Conservation (phyloP, 2,888 invertebrate genomes). For the Caenorhabditis auriculariae region DNA sequence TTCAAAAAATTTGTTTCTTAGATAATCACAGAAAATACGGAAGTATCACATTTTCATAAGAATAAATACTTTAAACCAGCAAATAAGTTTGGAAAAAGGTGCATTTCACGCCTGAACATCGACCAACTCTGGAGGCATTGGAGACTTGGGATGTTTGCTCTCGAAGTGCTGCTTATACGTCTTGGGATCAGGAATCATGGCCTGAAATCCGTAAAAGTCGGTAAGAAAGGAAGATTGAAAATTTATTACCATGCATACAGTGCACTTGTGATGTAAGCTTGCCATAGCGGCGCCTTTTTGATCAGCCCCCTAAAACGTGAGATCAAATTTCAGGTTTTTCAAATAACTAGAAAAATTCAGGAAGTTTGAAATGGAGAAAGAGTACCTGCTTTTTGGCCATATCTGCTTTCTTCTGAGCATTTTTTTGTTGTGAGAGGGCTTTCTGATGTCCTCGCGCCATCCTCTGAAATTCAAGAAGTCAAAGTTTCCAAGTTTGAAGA, state of each 20-base stretch:
- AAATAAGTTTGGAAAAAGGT: no score
- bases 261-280: constrained; percentile 86
- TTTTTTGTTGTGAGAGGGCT: constrained; percentile 79
- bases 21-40: no score
- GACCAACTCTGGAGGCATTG: constrained; percentile 76
- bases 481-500: no score
- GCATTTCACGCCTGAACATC: constrained; percentile 60
- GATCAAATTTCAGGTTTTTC: constrained; percentile 41
- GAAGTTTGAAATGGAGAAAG: background rate
- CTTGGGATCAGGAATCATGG: constrained; percentile 94
- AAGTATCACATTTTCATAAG: no score
- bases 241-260: constrained; percentile 72
- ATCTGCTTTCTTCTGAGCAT: constrained; percentile 28
- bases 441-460: constrained; percentile 99
- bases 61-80: no score
- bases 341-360: background rate
- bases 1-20: no score
- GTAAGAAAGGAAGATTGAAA: constrained; percentile 3
- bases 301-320: constrained; percentile 81
- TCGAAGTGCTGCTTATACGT: constrained; percentile 99
- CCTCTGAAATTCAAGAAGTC: no score
- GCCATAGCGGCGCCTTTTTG: constrained; percentile 92
- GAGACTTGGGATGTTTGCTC: constrained; percentile 95
- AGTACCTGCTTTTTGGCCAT: constrained; percentile 18
- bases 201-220: constrained; percentile 67